Conservation (phyloP, 2,797 vertebrate species). For the Leptatherina wallacei region DNA sequence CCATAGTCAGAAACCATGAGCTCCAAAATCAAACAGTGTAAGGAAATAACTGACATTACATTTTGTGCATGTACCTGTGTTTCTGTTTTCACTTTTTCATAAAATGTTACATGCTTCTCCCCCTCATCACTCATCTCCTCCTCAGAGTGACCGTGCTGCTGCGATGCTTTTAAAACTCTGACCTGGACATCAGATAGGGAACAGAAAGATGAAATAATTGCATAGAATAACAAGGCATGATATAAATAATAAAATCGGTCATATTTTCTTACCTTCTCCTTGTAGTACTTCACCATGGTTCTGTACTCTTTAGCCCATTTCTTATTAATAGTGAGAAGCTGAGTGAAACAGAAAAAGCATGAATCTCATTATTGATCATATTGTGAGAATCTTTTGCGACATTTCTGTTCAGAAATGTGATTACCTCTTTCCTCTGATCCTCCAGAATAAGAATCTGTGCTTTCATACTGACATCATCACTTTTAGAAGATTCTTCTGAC, state of each 20-base stretch:
- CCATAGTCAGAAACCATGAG: not conserved
- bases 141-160: constrained; percentile 3
- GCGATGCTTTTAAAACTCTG: constrained; percentile 67
- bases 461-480: constrained; percentile 20
- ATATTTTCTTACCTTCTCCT: constrained; percentile 80
- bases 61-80: constrained; percentile 34
- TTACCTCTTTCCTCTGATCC: constrained; percentile 86
- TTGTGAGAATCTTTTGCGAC: not conserved
- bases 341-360: constrained; percentile 55
- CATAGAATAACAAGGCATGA: fast-evolving
- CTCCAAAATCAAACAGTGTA: not conserved
- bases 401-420: constrained; percentile 22
- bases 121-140: constrained; percentile 18
- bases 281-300: constrained; percentile 83
- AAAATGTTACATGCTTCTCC: constrained; percentile 7
- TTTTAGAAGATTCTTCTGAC: constrained; percentile 15
- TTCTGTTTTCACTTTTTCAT: not conserved
- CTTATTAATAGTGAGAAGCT: constrained; percentile 90
- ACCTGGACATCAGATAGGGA: constrained; percentile 62
- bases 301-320: constrained; percentile 89
- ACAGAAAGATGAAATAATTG: not conserved
- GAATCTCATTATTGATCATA: not conserved
- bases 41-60: not conserved
- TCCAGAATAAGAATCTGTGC: constrained; percentile 80
- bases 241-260: not conserved